Base-by-base conservation (phyloP, 2,888 invertebrate genomes). In the Andrena trimmerana region DNA sequence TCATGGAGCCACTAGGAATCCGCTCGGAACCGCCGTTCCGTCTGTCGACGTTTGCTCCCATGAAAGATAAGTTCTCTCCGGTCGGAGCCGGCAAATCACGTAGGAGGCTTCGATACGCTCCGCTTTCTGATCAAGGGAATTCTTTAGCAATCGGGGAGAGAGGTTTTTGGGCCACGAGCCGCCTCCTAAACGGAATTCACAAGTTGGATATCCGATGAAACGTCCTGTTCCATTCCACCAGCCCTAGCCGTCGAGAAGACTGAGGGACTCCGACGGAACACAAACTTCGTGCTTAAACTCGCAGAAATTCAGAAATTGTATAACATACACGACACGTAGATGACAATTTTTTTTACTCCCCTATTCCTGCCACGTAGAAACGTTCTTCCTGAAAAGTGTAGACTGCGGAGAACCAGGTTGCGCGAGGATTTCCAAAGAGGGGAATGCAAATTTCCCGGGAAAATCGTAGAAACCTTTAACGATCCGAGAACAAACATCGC, bases 11-110 rank as follows among this genome's bases (percentile, higher is more conserved):
- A 5, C n/a, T 42, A 8, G 8, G 59, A 36, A 67, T 60, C 36
- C 59, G 59, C 59, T 60, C 20, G 63, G 13, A 71, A 59, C 48
- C 66, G 36, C 29, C 33, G 63, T 13, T 5, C 24, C 42, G 31
- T 27, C 33, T 33, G 68, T 29, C 74, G 62, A 63, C 57, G 74
- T 54, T 68, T 29, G 68, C 68, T 73, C 10, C 68, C 67, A 36
- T 57, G 68, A 78, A 59, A 65, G 68, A 75, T 75, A 68, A 75
- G 68, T 75, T 57, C 75, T 57, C 50, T 7, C n/a, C 1, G 65
- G 27, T 13, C 33, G 13, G 52, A 66, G 42, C 31, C 63, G 62
- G 6, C 54, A 48, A 65, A 65, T 78, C 78, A 65, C 75, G 75
- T 57, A 62, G 54, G 3, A 27, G 57, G 33, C 50, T 59, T 75